A percentile compares a stretch with the other conserved stretches of the same genome.
Conservation (phyloP, 2,797 vertebrate species). For the Clamator glandarius region DNA sequence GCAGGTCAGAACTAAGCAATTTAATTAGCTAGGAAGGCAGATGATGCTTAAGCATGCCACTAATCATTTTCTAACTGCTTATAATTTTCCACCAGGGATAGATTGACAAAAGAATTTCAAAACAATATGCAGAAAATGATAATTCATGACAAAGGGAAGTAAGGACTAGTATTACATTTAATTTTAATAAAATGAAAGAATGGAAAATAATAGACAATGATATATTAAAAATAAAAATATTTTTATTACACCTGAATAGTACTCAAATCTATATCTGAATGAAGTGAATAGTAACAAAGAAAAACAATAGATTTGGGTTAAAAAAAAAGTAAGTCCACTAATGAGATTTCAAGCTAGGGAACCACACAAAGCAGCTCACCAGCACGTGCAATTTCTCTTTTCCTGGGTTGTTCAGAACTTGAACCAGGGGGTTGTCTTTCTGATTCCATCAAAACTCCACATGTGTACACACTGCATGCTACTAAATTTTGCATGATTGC, state of each 20-base stretch:
- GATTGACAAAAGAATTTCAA: neutral
- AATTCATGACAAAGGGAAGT: neutral
- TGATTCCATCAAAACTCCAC: neutral
- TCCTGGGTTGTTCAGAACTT: neutral
- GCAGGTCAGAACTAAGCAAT: conserved; percentile 43
- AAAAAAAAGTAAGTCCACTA: neutral
- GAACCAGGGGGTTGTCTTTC: neutral
- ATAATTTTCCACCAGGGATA: neutral
- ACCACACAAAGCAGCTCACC: neutral
- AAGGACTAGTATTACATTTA: neutral
- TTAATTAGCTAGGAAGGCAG: conserved; percentile 56
- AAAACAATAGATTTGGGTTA: neutral
- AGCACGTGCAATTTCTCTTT: neutral
- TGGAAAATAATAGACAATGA: neutral
- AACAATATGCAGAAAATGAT: neutral
- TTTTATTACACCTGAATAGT: fast-evolving
- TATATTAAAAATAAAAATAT: neutral
- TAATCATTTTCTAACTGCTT: conserved; percentile 29
- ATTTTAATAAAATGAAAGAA: neutral
- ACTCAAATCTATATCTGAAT: neutral
- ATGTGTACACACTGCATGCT: neutral
- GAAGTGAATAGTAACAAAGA: neutral
- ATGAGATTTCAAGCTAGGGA: neutral
- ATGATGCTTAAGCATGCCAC: neutral
- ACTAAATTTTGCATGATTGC: neutral